Evolutionary conservation across 2,888 invertebrate genomes (phyloP), one percentile per base, ranked within the genome.

Genomic region (Pyrgus malvae): DNA sequence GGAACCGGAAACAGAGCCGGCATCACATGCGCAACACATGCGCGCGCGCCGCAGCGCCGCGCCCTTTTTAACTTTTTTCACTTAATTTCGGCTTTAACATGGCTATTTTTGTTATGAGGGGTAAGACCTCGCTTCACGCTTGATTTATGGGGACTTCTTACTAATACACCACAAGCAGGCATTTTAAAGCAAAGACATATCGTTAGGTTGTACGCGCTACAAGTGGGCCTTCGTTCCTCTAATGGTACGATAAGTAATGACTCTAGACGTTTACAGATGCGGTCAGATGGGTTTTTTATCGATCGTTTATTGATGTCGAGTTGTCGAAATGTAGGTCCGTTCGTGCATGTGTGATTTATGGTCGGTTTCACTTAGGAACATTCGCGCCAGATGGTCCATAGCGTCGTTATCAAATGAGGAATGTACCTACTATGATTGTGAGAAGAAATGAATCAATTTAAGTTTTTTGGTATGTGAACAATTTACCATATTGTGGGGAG

Each of bases 1-100:
- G 68, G 70, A 74, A 83, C 84, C 88, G 89, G 89, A 89, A 89
- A 84, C 77, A 66, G 61, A 58, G 50, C 61, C 63, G 65, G 66
- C 81, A 75, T 80, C 88, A 89, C 80, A 83, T 88, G 89, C 69
- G 64, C 72, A 58, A 70, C 88, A 89, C 84, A 86, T 88, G 89
- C 81, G 82, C 79, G 46, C 54, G 74, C 78, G 76, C 81, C 76
- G 67, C 65, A 69, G 69, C 62, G 53, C 68, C 60, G 68, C 72
- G 78, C 83, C 83, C 78, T 85, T 87, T 87, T 85, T 79, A 74
- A 67, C 60, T 70, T 74, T 78, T 78, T 77, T 76, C 69, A 69
- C 74, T 74, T 68, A 76, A 74, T 78, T 78, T 74, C 68, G 69
- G 61, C 70, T 66, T 70, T 72, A 72, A 74, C 67, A 72, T 63